A percentile compares a stretch with the other conserved stretches of the same genome.
phyloP scores from a whole-genome alignment of 2,888 invertebrate species.

The Ophion ventricosus region DNA sequence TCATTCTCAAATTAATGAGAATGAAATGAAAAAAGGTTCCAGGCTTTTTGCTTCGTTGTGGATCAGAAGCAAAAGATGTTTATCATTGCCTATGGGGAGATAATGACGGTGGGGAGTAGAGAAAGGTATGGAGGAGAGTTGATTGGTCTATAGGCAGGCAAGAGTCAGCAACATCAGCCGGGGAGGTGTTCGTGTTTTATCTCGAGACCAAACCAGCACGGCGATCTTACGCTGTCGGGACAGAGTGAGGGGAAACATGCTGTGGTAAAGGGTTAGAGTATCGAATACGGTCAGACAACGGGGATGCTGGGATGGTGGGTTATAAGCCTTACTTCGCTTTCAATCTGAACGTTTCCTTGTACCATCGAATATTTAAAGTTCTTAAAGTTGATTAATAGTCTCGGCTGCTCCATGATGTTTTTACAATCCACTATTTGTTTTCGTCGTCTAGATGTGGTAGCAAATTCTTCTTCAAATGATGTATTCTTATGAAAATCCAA shows the following conservation, averaged over 20 bases:
- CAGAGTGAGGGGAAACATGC: slow-evolving; percentile 43
- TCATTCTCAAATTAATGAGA: background rate
- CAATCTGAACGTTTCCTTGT: background rate
- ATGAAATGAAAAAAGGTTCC: background rate
- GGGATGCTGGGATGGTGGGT: slow-evolving; percentile 67
- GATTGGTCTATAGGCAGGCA: slow-evolving; percentile 14
- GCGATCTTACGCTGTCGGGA: slow-evolving; percentile 60
- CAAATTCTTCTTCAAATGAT: too few species aligned
- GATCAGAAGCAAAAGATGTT: background rate
- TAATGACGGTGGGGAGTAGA: background rate
- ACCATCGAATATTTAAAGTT: background rate
- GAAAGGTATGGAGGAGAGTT: background rate
- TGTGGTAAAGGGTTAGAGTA: slow-evolving; percentile 61
- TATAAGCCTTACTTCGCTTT: background rate
- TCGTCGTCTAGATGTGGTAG: too few species aligned
- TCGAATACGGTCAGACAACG: slow-evolving; percentile 67
- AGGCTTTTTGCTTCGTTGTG: background rate
- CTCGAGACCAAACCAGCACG: slow-evolving; percentile 66
- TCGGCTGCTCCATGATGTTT: too few species aligned
- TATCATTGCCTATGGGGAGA: background rate
- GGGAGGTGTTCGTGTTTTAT: slow-evolving; percentile 76
- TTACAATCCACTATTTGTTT: too few species aligned
- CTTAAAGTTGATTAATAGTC: too few species aligned
- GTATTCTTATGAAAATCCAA: too few species aligned
- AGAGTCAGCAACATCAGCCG: slow-evolving; percentile 17